These are phyloP conservation scores for Rhogogaster chlorosoma DNA, from an alignment of 2,888 invertebrate genomes.

Conservation along the genomic window DNA sequence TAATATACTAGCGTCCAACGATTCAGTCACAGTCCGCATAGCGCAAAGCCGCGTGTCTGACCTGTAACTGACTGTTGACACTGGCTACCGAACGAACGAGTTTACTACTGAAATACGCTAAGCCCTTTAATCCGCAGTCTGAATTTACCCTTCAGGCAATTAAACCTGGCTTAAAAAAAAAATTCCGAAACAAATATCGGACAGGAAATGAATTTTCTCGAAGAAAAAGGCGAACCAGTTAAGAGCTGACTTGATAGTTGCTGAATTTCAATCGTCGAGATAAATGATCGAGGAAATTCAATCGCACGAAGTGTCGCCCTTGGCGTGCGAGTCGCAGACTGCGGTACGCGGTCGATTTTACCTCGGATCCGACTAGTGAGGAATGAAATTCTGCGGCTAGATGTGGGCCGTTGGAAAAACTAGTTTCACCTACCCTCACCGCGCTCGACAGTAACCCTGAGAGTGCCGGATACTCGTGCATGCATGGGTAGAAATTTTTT, in stretches of 20 bases:
- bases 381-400: slow-evolving; percentile 34
- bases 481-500: background rate
- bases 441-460: slow-evolving; percentile 30
- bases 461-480: background rate
- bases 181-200: background rate
- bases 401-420: slow-evolving; percentile 32
- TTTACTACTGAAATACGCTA: background rate
- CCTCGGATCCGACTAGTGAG: background rate
- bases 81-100: background rate
- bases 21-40: slow-evolving; percentile 21
- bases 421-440: slow-evolving; percentile 41
- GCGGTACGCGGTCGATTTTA: slow-evolving; percentile 25
- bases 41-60: slow-evolving; percentile 3
- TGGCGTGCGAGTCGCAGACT: slow-evolving; percentile 31
- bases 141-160: background rate
- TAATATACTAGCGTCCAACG: slow-evolving; percentile 18
- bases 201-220: background rate
- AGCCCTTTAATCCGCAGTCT: background rate
- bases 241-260: background rate
- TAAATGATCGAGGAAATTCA: background rate
- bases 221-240: no score
- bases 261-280: background rate
- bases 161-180: background rate
- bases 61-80: slow-evolving; percentile 33
- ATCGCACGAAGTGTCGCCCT: slow-evolving; percentile 26